phyloP scores from a whole-genome alignment of 2,113 vertebrate genomes.

The Anoura caudifer region DNA sequence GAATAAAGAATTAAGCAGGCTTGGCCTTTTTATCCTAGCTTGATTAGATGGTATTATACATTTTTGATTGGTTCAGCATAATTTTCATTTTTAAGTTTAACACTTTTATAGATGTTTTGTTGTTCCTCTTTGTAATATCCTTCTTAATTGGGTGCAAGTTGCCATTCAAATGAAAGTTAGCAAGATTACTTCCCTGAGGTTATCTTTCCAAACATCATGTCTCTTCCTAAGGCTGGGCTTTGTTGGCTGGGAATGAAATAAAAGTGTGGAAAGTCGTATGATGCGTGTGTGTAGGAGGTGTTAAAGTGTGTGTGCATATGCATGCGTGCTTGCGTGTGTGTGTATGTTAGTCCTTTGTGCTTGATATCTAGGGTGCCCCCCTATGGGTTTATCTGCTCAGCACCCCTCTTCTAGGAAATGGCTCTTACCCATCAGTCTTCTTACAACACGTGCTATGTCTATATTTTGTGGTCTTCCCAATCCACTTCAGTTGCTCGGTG shows the following conservation, averaged over 20 bases:
- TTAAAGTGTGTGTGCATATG: neutral
- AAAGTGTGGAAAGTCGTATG: neutral
- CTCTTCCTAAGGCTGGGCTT: neutral
- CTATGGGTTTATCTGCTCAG: neutral
- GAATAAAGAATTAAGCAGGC: neutral
- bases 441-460: neutral
- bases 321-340: neutral
- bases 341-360: neutral
- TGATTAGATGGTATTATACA: neutral
- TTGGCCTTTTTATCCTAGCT: neutral
- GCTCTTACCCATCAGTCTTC: neutral
- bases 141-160: neutral
- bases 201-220: neutral
- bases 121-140: neutral
- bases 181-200: neutral
- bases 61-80: neutral
- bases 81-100: conserved; percentile 22
- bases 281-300: neutral
- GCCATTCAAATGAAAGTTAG: neutral
- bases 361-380: neutral
- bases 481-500: neutral
- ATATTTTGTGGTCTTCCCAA: neutral
- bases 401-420: neutral
- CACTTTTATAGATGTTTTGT: neutral
- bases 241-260: neutral